Base-by-base conservation (phyloP, 1,140 invertebrate species). In the Drosophila repletoides region DNA sequence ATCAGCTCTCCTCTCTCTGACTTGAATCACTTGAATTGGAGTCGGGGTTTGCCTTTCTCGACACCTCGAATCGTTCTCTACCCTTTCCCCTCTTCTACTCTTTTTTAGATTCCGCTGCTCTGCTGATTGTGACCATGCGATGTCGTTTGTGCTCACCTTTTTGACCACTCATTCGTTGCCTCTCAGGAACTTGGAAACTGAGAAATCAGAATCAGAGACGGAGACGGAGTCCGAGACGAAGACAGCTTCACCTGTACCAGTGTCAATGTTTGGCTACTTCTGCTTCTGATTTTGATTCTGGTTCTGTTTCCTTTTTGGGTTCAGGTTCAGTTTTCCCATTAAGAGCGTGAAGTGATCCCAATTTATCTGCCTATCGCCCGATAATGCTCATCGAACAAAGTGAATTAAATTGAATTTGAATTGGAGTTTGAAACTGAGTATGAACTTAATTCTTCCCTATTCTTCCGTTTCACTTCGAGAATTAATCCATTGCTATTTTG, bases 361-460 rank as follows among this genome's bases (percentile, higher is more conserved):
- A 86, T 89, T 89, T 88, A 89, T 89, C 88, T 77, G 83, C 80
- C n/a, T 89, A 89, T 89, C 88, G 71, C 55, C 76, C 64, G 88
- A 89, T 89, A 89, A 89, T 89, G 88, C 88, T 89, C 88, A 89
- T 74, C 88, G 88, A 89, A 89, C 88, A 89, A 89, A 89, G 88
- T 89, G 88, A 89, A 89, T 89, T 89, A 88, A 89, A 89, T 89
- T 89, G 83, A 84, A 81, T 76, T 74, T 71, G 76, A 72, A 48
- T 36, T 48, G 36, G 14, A 36, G 33, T 36, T 3, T n/a, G 52
- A 10, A 31, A 36, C 29, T 22, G 45, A 49, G 29, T 40, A 17
- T 40, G 60, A 46, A 36, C 10, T 56, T 33, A 56, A 17, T 55
- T 9, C 12, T 15, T 21, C 3, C 6, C 12, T 7, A 24, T 10